Conservation (phyloP, 2,797 vertebrate species). For the Pelobates cultripes region DNA sequence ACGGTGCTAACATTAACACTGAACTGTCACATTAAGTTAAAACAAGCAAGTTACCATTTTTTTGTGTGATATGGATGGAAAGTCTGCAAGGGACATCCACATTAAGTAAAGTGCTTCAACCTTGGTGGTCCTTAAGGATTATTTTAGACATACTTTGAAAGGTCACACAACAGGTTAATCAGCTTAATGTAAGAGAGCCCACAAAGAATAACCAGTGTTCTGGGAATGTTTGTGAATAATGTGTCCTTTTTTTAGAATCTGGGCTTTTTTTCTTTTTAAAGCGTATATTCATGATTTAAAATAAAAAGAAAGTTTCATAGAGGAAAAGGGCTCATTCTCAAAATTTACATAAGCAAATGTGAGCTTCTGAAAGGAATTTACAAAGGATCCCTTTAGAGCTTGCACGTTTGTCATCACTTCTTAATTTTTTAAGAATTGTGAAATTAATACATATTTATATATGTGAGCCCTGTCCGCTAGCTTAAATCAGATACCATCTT, state of each 20-base stretch:
- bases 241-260: constrained; percentile 12
- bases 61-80: constrained; percentile 60
- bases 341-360: neutral
- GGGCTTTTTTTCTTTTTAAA: neutral
- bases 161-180: constrained; percentile 66
- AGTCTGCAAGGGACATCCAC: constrained; percentile 64
- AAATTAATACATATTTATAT: no score
- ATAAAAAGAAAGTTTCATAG: neutral
- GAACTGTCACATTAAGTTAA: constrained; percentile 68
- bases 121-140: constrained; percentile 66
- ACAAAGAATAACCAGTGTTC: constrained; percentile 56
- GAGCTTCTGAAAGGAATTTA: no score
- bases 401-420: no score
- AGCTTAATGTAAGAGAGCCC: constrained; percentile 60
- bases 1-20: constrained; percentile 61
- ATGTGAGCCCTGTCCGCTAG: no score
- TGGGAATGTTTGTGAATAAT: constrained; percentile 39
- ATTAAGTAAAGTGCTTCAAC: constrained; percentile 66
- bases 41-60: constrained; percentile 58
- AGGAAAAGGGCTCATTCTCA: neutral
- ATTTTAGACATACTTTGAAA: constrained; percentile 59
- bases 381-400: no score
- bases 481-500: no score
- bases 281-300: neutral
- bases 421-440: no score